Percentiles rank a stretch among this genome's conserved stretches.
Conservation (phyloP, 2,888 invertebrate genomes). For the Drosophila austrosaltans region DNA sequence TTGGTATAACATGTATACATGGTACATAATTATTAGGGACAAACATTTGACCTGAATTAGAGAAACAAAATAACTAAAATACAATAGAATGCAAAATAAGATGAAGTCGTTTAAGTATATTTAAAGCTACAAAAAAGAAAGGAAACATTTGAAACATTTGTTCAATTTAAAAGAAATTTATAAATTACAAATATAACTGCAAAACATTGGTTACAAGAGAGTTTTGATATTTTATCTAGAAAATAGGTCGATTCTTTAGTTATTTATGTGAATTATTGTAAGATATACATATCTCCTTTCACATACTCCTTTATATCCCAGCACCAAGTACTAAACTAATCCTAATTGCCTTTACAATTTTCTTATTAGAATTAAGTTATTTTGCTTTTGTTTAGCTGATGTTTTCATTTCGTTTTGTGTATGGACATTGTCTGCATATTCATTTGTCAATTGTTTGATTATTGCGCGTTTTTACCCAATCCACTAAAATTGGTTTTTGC, state of each 20-base stretch:
- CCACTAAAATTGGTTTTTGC: background rate
- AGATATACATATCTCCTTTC: too few species aligned
- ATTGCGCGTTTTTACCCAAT: background rate
- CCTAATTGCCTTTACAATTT: background rate
- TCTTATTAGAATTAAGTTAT: background rate
- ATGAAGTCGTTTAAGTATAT: slow-evolving; percentile 20
- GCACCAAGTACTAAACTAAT: too few species aligned
- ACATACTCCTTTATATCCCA: too few species aligned
- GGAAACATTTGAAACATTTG: background rate
- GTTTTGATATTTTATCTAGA: too few species aligned
- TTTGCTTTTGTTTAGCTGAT: background rate
- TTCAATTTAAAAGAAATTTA: background rate
- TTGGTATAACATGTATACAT: background rate
- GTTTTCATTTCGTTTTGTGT: too few species aligned
- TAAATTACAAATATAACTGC: too few species aligned
- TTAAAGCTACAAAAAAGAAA: background rate
- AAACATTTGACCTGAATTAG: slow-evolving; percentile 46
- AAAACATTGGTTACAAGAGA: too few species aligned
- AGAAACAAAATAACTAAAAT: slow-evolving; percentile 20
- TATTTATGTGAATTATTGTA: too few species aligned
- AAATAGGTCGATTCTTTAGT: too few species aligned
- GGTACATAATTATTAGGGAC: slow-evolving; percentile 37
- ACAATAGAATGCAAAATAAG: slow-evolving; percentile 27
- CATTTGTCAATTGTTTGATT: background rate
- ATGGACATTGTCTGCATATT: background rate